phyloP scores from a whole-genome alignment of 92 coral and sea anemone species.

The Bergia sp. region DNA sequence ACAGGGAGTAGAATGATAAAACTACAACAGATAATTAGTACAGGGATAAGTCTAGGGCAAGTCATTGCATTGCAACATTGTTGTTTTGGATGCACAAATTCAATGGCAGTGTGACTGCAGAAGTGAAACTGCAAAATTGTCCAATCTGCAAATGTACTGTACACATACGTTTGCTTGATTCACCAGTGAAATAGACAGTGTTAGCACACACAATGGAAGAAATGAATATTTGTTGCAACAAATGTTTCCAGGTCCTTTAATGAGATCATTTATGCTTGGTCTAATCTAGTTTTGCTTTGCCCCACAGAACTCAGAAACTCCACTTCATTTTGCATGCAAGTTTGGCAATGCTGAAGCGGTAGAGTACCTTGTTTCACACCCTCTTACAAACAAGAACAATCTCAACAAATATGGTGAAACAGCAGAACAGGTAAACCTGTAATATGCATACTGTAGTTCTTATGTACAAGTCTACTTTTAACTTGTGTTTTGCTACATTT shows the following conservation, averaged over 20 bases:
- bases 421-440: slow-evolving; percentile 76
- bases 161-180: no score
- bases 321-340: slow-evolving; percentile 97
- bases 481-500: no score
- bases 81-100: no score
- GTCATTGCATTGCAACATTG: background rate
- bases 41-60: no score
- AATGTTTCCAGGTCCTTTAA: no score
- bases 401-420: slow-evolving; percentile 86
- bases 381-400: slow-evolving; percentile 65
- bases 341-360: slow-evolving; percentile 89
- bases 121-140: background rate
- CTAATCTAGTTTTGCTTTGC: background rate
- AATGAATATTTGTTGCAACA: no score
- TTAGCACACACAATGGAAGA: no score
- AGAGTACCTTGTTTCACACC: slow-evolving; percentile 85
- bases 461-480: background rate
- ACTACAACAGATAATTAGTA: no score
- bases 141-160: no score
- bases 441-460: background rate
- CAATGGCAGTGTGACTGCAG: background rate
- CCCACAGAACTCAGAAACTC: slow-evolving; percentile 73
- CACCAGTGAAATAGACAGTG: no score
- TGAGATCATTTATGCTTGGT: no score
- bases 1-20: no score